Evolutionary conservation across 2,888 invertebrate genomes (phyloP), one percentile per base, ranked within the genome.

Genomic region (Deilephila elpenor): DNA sequence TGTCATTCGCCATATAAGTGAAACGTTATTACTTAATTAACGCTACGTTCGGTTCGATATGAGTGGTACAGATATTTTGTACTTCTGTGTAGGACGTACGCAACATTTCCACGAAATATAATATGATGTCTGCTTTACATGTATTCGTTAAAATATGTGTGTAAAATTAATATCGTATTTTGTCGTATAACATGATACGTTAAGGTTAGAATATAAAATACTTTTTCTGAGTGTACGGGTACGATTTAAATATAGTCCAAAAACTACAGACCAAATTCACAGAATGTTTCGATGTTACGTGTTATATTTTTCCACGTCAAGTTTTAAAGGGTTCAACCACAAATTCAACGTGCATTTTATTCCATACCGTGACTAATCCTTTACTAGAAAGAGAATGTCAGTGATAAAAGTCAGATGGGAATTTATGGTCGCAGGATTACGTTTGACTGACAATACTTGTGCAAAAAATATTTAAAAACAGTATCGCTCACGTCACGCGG

Each of bases 11-110:
- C 90, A 88, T 86, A 84, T 86, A 86, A 88, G 81, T 87, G 88
- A 88, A 88, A 88, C 83, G 83, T 85, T 89, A 92, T 91, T 87
- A 90, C 88, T 89, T 90, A 89, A 91, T 89, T 88, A 88, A 82
- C 82, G 82, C 80, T 80, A 80, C 79, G 84, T 83, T 84, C 82
- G 76, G 76, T 78, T 80, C 76, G 77, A 76, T 78, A 79, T 75
- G 74, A 71, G 75, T 53, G 60, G 32, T 59, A 11, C 6, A 17
- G 19, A 29, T 8, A 44, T 20, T 60, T 17, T 34, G 32, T 67
- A 60, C 34, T 25, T 44, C 19, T 19, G 59, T 19, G 29, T 19
- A 61, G 8, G 19, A 25, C 61, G 3, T 59, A 61, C 19, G 29
- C 32, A 7, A 61, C 14, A 5, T 61, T 61, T 61, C 32, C 19